These are phyloP conservation scores for Burhinus bistriatus DNA, from an alignment of 2,113 vertebrate species.

Conservation along the genomic window DNA sequence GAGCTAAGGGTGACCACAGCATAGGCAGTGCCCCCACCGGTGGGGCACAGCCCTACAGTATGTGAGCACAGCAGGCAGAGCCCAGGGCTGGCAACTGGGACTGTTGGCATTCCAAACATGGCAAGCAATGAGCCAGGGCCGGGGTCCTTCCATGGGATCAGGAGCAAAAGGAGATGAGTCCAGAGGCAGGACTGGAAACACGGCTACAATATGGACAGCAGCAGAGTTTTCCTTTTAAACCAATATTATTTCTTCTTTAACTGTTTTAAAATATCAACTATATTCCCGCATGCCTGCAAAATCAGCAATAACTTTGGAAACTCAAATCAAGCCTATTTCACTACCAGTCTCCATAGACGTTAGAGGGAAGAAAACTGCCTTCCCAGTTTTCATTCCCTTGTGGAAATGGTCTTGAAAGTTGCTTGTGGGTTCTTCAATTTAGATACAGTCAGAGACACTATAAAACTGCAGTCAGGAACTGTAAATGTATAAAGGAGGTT, in stretches of 20 bases:
- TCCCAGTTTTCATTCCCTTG: background rate
- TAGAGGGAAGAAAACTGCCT: background rate
- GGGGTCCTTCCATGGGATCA: background rate
- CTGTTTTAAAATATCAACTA: background rate
- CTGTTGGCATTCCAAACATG: background rate
- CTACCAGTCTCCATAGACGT: background rate
- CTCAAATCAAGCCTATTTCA: background rate
- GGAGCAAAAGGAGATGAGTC: background rate
- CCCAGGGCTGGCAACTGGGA: background rate
- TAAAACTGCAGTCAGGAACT: background rate
- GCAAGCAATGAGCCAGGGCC: background rate
- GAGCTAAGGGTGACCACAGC: background rate
- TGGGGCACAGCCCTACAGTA: background rate
- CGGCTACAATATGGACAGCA: background rate
- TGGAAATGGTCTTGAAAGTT: background rate
- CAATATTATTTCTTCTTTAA: background rate
- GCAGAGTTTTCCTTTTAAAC: background rate
- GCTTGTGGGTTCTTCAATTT: background rate
- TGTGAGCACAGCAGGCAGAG: background rate
- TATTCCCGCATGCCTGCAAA: background rate
- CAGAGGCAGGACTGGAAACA: background rate
- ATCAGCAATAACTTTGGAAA: background rate
- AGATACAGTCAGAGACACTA: background rate
- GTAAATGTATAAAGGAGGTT: background rate
- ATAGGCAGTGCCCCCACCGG: rapidly evolving